phyloP scores from a whole-genome alignment of 2,797 vertebrate species.

The Protonibea diacanthus region DNA sequence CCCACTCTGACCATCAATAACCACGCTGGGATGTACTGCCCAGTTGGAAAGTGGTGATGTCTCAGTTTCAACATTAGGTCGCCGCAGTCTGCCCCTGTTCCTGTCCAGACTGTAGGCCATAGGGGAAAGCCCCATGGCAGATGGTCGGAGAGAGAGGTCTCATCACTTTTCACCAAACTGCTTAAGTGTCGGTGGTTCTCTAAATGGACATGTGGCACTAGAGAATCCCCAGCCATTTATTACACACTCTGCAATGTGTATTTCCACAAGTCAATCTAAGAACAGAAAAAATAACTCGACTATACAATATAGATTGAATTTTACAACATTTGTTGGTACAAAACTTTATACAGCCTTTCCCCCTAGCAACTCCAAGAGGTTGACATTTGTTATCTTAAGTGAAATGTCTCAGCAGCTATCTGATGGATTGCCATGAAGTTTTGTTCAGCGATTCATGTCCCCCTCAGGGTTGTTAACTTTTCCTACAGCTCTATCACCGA shows the following conservation, averaged over 20 bases:
- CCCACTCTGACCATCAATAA: constrained; percentile 54
- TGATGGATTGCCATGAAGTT: neutral
- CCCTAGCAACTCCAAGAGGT: neutral
- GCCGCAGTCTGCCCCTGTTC: constrained; percentile 48
- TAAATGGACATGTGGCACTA: constrained; percentile 39
- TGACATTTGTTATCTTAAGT: neutral
- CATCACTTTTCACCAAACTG: constrained; percentile 60
- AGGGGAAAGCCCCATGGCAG: constrained; percentile 63
- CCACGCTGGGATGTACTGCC: constrained; percentile 27
- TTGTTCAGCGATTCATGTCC: neutral
- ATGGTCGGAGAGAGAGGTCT: constrained; percentile 63
- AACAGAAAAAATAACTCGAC: neutral
- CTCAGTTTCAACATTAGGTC: constrained; percentile 53
- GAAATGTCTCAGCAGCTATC: neutral
- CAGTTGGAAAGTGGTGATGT: constrained; percentile 38
- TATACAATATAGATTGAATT: neutral
- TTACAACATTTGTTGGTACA: neutral
- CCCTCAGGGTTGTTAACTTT: neutral
- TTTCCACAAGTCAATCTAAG: neutral
- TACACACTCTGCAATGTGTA: constrained; percentile 18
- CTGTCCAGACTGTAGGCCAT: constrained; percentile 54
- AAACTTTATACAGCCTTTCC: neutral
- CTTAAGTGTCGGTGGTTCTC: constrained; percentile 46
- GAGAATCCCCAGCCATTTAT: constrained; percentile 23
- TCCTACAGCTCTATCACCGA: neutral